Evolutionary conservation across 2,888 invertebrate species (phyloP).

Genomic region (Nomada lathburiana): DNA sequence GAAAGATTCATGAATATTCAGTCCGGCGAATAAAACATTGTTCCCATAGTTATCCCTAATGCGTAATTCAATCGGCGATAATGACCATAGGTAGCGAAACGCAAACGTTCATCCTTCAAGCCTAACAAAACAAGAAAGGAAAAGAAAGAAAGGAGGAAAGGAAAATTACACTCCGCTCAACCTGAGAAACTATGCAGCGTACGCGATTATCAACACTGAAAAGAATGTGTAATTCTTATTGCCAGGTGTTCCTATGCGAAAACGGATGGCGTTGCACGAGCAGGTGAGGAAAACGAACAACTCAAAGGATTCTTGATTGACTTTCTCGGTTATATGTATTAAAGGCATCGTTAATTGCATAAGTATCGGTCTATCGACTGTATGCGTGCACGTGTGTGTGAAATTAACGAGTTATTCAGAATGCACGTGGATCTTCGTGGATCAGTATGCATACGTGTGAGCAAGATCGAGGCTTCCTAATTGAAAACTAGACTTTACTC

Average conservation of each 20-base stretch:
- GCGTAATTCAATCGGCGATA: constrained; percentile 44
- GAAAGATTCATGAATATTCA: constrained; percentile 33
- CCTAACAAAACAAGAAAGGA: background rate
- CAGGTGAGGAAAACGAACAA: constrained; percentile 6
- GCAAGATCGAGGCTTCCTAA: constrained; percentile 6
- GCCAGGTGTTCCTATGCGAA: background rate
- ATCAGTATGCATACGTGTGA: constrained; percentile 7
- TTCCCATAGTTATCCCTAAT: constrained; percentile 34
- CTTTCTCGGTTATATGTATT: constrained; percentile 40
- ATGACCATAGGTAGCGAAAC: constrained; percentile 20
- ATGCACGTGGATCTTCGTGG: constrained; percentile 25
- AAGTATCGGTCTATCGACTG: constrained; percentile 32
- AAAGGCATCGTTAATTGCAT: constrained; percentile 37
- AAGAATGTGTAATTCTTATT: constrained; percentile 6
- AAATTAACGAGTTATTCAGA: constrained; percentile 32
- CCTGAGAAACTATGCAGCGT: constrained; percentile 6
- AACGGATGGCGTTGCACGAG: constrained; percentile 4
- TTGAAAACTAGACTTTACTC: constrained; percentile 37
- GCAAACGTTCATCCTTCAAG: constrained; percentile 17
- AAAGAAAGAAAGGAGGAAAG: background rate
- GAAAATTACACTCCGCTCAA: constrained; percentile 10
- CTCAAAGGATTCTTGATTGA: constrained; percentile 9
- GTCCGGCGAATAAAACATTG: constrained; percentile 4
- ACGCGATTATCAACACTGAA: background rate
- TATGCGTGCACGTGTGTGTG: background rate